Conservation (phyloP, 2,113 vertebrate genomes). For the Hippocampus guttulatus region DNA sequence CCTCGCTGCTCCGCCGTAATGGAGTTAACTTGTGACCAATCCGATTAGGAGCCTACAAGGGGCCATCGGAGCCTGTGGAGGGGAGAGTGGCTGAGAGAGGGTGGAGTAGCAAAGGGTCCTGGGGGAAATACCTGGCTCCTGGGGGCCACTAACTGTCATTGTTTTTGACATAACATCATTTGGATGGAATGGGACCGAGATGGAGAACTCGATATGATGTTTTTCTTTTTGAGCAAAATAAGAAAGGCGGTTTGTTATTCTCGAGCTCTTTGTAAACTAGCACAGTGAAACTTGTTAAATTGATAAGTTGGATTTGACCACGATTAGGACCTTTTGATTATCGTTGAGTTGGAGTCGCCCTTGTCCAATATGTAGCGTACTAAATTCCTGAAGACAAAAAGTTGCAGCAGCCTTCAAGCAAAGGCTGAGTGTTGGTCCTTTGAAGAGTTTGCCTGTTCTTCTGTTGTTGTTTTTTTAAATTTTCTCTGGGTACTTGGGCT, state of each 20-base stretch:
- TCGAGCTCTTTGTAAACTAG: neutral
- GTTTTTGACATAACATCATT: slow-evolving; percentile 78
- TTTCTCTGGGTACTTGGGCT: no score
- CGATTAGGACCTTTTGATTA: no score
- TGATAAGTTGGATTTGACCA: no score
- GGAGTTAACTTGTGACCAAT: slow-evolving; percentile 85
- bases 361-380: no score
- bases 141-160: slow-evolving; percentile 75
- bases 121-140: slow-evolving; percentile 76
- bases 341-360: no score
- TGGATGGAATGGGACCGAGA: slow-evolving; percentile 26
- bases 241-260: neutral
- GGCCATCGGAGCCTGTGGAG: slow-evolving; percentile 41
- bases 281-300: neutral
- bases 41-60: slow-evolving; percentile 71
- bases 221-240: neutral
- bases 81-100: slow-evolving; percentile 52
- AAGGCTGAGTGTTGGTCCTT: no score
- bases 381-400: no score
- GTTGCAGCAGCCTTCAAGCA: no score
- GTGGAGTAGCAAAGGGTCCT: slow-evolving; percentile 50
- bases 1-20: slow-evolving; percentile 78
- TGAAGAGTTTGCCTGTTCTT: no score
- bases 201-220: neutral
- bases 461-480: no score